Evolutionary conservation across 2,113 vertebrate species (phyloP).

Genomic region (Sturnus vulgaris): DNA sequence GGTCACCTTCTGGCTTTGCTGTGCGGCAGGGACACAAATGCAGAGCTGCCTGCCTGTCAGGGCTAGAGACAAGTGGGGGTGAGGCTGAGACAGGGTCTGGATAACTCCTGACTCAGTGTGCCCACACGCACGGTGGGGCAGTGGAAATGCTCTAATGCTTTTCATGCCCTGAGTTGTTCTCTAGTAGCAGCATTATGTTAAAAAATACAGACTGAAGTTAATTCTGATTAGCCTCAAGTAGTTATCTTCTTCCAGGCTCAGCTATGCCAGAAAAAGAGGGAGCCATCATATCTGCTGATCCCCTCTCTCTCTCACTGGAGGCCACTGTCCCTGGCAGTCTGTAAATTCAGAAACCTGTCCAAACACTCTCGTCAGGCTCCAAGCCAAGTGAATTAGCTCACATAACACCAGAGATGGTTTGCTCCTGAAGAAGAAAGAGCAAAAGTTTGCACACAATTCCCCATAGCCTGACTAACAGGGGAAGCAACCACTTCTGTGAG

Average conservation of each 20-base stretch:
- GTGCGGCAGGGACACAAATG: fast-evolving
- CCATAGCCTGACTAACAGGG: not conserved
- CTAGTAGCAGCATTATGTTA: not conserved
- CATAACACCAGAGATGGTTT: not conserved
- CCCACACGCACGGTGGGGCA: not conserved
- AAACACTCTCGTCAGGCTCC: not conserved
- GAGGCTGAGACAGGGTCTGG: not conserved
- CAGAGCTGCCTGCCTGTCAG: not conserved
- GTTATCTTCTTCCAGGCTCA: not conserved
- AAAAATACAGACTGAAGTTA: not conserved
- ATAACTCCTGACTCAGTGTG: fast-evolving
- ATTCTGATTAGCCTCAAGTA: not conserved
- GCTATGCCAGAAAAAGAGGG: not conserved
- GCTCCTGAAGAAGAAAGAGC: not conserved
- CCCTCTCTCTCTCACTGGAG: not conserved
- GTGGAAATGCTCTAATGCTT: not conserved
- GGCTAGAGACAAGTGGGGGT: fast-evolving
- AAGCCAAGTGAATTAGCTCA: not conserved
- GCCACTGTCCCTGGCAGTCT: not conserved
- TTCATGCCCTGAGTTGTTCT: not conserved
- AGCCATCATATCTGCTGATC: not conserved
- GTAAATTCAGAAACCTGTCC: not conserved
- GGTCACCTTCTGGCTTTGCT: not conserved
- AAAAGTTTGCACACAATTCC: not conserved
- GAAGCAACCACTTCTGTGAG: not conserved